Base-by-base conservation (phyloP, 2,113 vertebrate species). In the Ammodytes marinus region DNA sequence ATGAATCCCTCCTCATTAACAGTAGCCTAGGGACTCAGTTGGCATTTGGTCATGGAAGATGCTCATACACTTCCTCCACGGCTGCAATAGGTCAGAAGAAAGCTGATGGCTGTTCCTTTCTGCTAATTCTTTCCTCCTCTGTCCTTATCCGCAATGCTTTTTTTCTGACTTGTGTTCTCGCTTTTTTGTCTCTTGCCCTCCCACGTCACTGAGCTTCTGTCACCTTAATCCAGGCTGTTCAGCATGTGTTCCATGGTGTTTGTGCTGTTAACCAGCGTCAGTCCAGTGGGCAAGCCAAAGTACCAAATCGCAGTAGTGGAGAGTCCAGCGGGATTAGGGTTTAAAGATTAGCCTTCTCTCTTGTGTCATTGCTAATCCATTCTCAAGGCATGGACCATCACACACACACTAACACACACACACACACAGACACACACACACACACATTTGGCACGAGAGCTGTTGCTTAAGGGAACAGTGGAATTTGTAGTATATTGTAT, bases 1-100 rank as follows among this genome's bases (percentile, higher is more conserved):
- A 94, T 89, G 86, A 87, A 89, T 91, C 86, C 73, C 78, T 79
- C 17, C 80, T 89, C 85, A 90, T 91, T 92, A 93, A 89, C 75
- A 73, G 69, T 80, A 84, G 90, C 89, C 87, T 60, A 70, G 88
- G 89, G 91, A 90, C 65, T 61, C 61, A 70, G 45, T 72, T 92
- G 89, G 79, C 90, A 92, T 88, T 92, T 91, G 86, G 86, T 90
- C 87, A 74, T 69, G 76, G 77, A 85, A 81, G 89, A 91, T 89
- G 83, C 67, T 87, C 78, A 57, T 69, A 70, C 53, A 84, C 70
- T 78, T 80, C 74, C 65, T 83, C 68, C 71, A 54, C 64, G 84
- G 77, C 86, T 83, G 80, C 37, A 27, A 43, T 47, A 53, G 83
- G 83, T 89, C 87, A 88, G 70, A 72, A n/a, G 49, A 87, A 79